A percentile compares a stretch with the other conserved stretches of the same genome.
phyloP scores from a whole-genome alignment of 2,113 vertebrate genomes.

The Anguilla japonica region DNA sequence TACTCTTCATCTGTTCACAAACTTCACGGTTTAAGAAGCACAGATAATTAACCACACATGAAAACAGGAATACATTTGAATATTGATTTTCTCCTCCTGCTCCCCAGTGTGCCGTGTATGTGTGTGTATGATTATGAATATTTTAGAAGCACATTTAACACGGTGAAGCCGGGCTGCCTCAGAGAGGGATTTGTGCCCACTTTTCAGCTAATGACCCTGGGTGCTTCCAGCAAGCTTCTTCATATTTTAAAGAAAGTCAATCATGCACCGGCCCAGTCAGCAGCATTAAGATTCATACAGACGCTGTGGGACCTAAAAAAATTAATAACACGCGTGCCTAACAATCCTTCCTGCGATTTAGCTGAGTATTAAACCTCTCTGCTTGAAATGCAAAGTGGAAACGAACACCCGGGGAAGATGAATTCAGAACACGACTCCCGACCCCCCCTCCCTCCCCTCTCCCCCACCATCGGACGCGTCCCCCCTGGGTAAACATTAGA shows the following conservation, averaged over 20 bases:
- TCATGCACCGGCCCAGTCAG: conserved; percentile 75
- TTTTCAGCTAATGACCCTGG: conserved; percentile 80
- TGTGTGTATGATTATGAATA: conserved; percentile 81
- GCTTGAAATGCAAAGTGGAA: conserved; percentile 75
- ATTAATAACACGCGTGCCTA: conserved; percentile 81
- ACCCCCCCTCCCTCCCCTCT: not conserved
- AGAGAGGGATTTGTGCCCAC: conserved; percentile 74
- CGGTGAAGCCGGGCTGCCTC: conserved; percentile 68
- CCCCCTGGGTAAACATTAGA: conserved; percentile 21
- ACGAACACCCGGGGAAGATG: conserved; percentile 68
- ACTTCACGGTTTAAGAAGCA: conserved; percentile 72
- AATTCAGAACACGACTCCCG: conserved; percentile 64
- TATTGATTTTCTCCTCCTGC: conserved; percentile 67
- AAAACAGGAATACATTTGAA: conserved; percentile 80
- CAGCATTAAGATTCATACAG: conserved; percentile 78
- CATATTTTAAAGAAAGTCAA: conserved; percentile 82
- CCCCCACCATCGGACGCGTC: not conserved
- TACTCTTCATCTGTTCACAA: conserved; percentile 73
- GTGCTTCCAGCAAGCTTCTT: conserved; percentile 80
- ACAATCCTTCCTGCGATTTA: conserved; percentile 80
- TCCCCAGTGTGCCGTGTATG: conserved; percentile 53
- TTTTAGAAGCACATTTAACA: conserved; percentile 81
- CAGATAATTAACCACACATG: conserved; percentile 77
- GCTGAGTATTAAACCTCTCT: conserved; percentile 63
- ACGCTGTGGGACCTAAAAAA: conserved; percentile 72